Evolutionary conservation across 1,140 invertebrate species (phyloP).

Genomic region (Leptinotarsa texana): DNA sequence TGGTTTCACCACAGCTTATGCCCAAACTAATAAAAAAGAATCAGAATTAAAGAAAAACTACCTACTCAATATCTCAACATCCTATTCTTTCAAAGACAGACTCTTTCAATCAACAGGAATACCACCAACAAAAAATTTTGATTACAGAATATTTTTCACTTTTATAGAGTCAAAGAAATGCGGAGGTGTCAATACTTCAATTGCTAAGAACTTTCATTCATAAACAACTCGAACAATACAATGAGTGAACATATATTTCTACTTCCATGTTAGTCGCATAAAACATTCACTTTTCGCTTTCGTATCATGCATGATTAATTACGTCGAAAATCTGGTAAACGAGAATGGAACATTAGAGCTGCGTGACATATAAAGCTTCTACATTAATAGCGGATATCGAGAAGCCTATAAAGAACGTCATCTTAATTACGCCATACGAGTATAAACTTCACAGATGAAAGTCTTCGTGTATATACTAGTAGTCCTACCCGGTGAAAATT

Average conservation of each 20-base stretch:
- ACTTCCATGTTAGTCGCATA: background rate
- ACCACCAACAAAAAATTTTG: too few relatives aligned
- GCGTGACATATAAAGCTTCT: background rate
- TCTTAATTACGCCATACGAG: background rate
- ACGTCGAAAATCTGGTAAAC: background rate
- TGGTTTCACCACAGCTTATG: too few relatives aligned
- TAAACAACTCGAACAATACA: background rate
- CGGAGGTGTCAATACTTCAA: background rate
- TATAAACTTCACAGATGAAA: background rate
- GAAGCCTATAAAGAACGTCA: slow-evolving; percentile 2
- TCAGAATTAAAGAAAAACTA: too few relatives aligned
- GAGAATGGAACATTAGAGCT: slow-evolving; percentile 2
- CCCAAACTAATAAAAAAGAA: too few relatives aligned
- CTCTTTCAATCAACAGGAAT: too few relatives aligned
- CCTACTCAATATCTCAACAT: too few relatives aligned
- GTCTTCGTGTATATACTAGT: background rate
- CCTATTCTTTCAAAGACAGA: too few relatives aligned
- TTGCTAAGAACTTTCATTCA: background rate
- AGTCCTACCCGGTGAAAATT: background rate
- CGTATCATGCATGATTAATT: background rate
- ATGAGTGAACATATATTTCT: background rate
- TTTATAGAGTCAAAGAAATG: background rate
- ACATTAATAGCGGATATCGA: background rate
- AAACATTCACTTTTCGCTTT: slow-evolving; percentile 6
- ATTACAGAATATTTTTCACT: too few relatives aligned